A percentile compares a stretch with the other conserved stretches of the same genome.
These are phyloP conservation scores for Allygus modestus DNA, from an alignment of 2,888 invertebrate genomes.

Conservation along the genomic window DNA sequence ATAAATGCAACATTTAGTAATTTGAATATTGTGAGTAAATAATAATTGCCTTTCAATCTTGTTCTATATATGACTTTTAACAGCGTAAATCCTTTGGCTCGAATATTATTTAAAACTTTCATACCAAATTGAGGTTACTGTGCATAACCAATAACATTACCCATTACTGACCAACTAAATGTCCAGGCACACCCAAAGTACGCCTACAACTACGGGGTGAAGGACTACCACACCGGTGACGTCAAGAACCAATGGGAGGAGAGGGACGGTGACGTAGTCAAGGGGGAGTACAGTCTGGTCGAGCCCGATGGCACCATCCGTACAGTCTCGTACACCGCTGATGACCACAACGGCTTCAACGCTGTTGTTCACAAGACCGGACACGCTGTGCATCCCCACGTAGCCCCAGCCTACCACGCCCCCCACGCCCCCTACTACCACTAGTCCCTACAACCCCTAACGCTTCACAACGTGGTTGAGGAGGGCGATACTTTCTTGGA, in stretches of 20 bases:
- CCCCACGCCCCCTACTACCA: conserved; percentile 50
- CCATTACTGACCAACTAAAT: too few species aligned
- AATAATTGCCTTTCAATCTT: too few species aligned
- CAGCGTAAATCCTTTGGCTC: too few species aligned
- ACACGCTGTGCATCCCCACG: conserved; percentile 68
- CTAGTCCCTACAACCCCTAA: conserved; percentile 11
- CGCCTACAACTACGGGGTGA: conserved; percentile 70
- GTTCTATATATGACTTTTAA: too few species aligned
- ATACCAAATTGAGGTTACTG: too few species aligned
- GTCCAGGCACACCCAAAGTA: conserved; percentile 70
- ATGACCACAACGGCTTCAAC: conserved; percentile 71
- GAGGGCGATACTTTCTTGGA: neutral
- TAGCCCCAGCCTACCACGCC: conserved; percentile 37
- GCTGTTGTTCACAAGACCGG: conserved; percentile 70
- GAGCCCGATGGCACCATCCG: conserved; percentile 70
- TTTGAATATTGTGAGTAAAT: too few species aligned
- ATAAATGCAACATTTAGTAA: too few species aligned
- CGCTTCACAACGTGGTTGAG: neutral
- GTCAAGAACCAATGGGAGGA: conserved; percentile 70
- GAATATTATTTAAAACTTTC: too few species aligned
- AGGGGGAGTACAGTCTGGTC: conserved; percentile 70
- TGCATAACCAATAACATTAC: neutral
- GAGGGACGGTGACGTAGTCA: conserved; percentile 70
- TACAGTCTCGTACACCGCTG: conserved; percentile 70
- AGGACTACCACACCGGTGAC: conserved; percentile 70